These are phyloP conservation scores for Aspidiotus rigidus DNA, from an alignment of 2,888 invertebrate species.

Conservation along the genomic window DNA sequence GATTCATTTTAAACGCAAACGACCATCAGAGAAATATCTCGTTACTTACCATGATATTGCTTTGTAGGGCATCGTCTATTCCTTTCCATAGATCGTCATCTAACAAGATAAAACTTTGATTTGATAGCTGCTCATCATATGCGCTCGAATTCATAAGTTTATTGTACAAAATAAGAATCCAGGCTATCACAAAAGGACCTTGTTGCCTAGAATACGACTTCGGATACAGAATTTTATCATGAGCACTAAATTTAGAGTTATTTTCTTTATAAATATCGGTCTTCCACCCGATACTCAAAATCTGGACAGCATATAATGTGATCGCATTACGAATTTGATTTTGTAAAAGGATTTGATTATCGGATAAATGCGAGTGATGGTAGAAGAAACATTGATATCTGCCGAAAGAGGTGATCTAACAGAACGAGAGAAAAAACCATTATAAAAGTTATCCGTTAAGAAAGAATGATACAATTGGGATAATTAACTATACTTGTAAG, in stretches of 20 bases:
- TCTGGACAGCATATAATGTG: constrained; percentile 25
- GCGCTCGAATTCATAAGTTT: constrained; percentile 17
- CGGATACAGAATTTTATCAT: constrained; percentile 27
- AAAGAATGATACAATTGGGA: not conserved
- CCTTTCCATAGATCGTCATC: constrained; percentile 28
- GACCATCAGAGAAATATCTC: not conserved
- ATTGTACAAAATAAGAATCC: constrained; percentile 21
- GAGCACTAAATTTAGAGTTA: constrained; percentile 11
- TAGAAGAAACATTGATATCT: constrained; percentile 29
- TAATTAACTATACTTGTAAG: constrained; percentile 9
- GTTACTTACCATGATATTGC: constrained; percentile 22
- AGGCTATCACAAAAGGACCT: constrained; percentile 24
- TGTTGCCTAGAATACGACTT: constrained; percentile 7
- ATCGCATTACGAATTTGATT: constrained; percentile 24
- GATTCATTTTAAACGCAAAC: not conserved
- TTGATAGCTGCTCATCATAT: constrained; percentile 26
- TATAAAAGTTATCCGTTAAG: not conserved
- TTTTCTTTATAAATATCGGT: constrained; percentile 22
- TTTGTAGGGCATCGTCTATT: constrained; percentile 20
- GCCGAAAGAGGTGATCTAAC: constrained; percentile 22
- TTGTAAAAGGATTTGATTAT: constrained; percentile 18
- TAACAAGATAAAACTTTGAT: constrained; percentile 26
- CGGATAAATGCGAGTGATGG: constrained; percentile 25
- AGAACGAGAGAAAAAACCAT: not conserved
- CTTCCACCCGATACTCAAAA: constrained; percentile 29